phyloP scores from a whole-genome alignment of 35 echinoderm and acorn worm species.

The Eucidaris tribuloides region DNA sequence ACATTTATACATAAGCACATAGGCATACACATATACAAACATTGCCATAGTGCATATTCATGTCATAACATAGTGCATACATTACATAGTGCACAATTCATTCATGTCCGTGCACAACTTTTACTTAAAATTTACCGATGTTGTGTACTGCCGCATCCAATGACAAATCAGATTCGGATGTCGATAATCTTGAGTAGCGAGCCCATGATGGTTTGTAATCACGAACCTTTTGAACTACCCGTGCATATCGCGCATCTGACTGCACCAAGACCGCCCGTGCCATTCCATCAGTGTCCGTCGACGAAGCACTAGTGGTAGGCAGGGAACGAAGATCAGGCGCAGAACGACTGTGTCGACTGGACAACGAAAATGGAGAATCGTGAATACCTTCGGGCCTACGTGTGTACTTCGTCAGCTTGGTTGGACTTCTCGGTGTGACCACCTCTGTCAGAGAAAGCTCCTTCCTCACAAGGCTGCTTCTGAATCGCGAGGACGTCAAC shows the following conservation, averaged over 20 bases:
- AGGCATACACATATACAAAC: not conserved
- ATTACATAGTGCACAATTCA: not conserved
- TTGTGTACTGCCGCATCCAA: not conserved
- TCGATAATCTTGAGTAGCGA: slow-evolving; percentile 15
- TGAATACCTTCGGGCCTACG: not conserved
- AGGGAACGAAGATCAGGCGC: not conserved
- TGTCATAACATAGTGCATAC: not conserved
- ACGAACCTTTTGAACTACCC: not conserved
- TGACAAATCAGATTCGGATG: not conserved
- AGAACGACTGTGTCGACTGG: not conserved
- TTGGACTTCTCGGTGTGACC: not conserved
- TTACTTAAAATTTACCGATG: slow-evolving; percentile 2
- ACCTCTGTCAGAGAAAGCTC: not conserved
- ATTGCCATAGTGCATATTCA: not conserved
- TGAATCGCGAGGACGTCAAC: not conserved
- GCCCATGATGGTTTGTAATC: slow-evolving; percentile 11
- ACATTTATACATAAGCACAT: not conserved
- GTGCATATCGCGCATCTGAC: not conserved
- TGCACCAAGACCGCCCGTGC: not conserved
- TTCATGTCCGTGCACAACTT: not conserved
- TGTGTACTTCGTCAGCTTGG: not conserved
- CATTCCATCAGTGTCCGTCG: not conserved
- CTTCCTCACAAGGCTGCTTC: not conserved
- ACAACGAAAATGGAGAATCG: no score
- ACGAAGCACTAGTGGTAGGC: not conserved